Conservation (phyloP, 2,888 invertebrate species). For the Argynnis bischoffii region DNA sequence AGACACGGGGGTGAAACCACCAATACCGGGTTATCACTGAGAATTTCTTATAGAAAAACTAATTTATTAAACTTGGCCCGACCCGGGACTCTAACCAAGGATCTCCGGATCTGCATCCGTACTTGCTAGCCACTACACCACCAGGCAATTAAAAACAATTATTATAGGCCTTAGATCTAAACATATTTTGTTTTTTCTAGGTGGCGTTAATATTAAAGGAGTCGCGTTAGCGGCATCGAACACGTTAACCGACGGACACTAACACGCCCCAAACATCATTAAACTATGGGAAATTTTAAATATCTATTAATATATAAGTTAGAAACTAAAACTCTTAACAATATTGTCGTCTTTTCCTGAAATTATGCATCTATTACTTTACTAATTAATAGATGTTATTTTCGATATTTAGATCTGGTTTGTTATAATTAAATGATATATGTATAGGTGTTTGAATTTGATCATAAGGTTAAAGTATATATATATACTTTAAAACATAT, state of each 20-base stretch:
- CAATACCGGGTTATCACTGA: too few relatives aligned
- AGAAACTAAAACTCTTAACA: background rate
- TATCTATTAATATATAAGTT: background rate
- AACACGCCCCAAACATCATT: background rate
- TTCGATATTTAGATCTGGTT: background rate
- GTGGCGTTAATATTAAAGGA: conserved; percentile 35
- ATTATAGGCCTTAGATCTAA: too few relatives aligned
- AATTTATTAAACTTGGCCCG: too few relatives aligned
- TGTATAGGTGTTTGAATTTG: too few relatives aligned
- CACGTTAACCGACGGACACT: conserved; percentile 31
- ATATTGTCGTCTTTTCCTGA: conserved; percentile 3
- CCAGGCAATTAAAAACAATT: too few relatives aligned
- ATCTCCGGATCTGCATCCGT: too few relatives aligned
- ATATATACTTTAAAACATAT: too few relatives aligned
- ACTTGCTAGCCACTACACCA: too few relatives aligned
- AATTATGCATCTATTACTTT: background rate
- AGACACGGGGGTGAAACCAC: too few relatives aligned
- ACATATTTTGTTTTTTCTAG: conserved; percentile 23
- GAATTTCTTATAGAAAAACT: too few relatives aligned
- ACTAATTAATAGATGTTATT: background rate
- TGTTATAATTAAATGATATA: background rate
- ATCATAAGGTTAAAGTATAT: too few relatives aligned
- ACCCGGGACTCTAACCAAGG: too few relatives aligned
- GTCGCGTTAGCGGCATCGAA: conserved; percentile 23
- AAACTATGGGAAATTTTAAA: conserved; percentile 3